Evolutionary conservation across 2,888 invertebrate genomes (phyloP).

Genomic region (Ectropis crepuscularia): DNA sequence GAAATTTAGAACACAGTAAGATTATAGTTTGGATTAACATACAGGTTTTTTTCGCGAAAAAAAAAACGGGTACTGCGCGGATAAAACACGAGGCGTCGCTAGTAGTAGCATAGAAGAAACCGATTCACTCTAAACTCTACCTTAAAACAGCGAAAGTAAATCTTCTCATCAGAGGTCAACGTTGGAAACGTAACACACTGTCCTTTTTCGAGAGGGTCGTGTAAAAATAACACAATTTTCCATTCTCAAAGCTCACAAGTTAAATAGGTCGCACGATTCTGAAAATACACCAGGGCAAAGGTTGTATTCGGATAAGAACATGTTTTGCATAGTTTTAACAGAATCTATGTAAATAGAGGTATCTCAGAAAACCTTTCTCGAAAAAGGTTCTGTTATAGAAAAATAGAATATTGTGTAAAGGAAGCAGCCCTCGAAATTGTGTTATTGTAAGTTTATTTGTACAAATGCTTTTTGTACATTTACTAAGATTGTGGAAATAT

Average conservation of each 20-base stretch:
- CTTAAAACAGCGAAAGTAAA: too few species aligned
- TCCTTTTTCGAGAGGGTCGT: not conserved
- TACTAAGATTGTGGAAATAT: too few species aligned
- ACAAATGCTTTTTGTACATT: too few species aligned
- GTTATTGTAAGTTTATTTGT: too few species aligned
- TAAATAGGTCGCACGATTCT: constrained; percentile 16
- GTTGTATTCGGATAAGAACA: constrained; percentile 6
- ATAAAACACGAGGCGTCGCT: too few species aligned
- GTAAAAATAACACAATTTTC: constrained; percentile 5
- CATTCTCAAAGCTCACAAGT: constrained; percentile 4
- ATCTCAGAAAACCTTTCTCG: constrained; percentile 11
- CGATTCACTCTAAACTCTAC: too few species aligned
- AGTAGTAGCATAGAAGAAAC: too few species aligned
- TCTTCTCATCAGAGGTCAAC: not conserved
- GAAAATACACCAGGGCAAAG: constrained; percentile 12
- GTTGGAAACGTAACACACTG: not conserved
- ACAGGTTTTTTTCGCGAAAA: too few species aligned
- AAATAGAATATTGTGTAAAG: constrained; percentile 10
- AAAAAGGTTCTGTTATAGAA: constrained; percentile 17
- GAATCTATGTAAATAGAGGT: constrained; percentile 23
- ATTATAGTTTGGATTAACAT: too few species aligned
- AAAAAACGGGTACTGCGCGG: too few species aligned
- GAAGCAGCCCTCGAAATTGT: too few species aligned
- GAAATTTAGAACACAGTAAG: too few species aligned
- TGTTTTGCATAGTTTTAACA: constrained; percentile 24